A percentile compares a stretch with the other conserved stretches of the same genome.
phyloP scores from a whole-genome alignment of 2,113 vertebrate species.

The Bubalus kerabau region DNA sequence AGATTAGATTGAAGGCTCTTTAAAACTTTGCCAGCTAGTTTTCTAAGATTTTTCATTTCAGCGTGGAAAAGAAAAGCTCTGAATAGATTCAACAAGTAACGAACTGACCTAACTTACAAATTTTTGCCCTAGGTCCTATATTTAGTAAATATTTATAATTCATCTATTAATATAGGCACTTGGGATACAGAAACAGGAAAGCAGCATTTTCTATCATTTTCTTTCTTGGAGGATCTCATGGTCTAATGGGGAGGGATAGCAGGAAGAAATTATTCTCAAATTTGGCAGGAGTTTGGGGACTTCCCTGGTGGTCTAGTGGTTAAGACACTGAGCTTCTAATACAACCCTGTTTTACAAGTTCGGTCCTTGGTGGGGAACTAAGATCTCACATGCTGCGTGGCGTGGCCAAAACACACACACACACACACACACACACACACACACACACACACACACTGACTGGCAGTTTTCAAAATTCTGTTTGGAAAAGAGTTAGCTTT shows the following conservation, averaged over 20 bases:
- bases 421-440: background rate
- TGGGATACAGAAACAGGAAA: background rate
- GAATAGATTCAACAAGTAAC: background rate
- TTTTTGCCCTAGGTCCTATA: background rate
- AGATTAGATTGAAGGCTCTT: background rate
- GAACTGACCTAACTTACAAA: background rate
- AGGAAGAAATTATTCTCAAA: background rate
- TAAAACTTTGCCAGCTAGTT: background rate
- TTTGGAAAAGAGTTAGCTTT: background rate
- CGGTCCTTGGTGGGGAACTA: background rate
- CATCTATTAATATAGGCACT: background rate
- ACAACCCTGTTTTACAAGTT: background rate
- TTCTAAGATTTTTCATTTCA: background rate
- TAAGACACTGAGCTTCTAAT: background rate
- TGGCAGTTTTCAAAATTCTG: background rate
- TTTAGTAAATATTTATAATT: constrained; percentile 12
- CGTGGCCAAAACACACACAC: background rate
- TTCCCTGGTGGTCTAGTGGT: background rate
- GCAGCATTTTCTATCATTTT: background rate
- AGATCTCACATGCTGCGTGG: background rate
- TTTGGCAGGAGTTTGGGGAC: background rate
- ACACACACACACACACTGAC: background rate
- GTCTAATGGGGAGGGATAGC: background rate
- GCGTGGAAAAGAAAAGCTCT: background rate
- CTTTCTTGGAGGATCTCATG: background rate